phyloP scores from a whole-genome alignment of 2,113 vertebrate species.

The Acrocephalus kingi region DNA sequence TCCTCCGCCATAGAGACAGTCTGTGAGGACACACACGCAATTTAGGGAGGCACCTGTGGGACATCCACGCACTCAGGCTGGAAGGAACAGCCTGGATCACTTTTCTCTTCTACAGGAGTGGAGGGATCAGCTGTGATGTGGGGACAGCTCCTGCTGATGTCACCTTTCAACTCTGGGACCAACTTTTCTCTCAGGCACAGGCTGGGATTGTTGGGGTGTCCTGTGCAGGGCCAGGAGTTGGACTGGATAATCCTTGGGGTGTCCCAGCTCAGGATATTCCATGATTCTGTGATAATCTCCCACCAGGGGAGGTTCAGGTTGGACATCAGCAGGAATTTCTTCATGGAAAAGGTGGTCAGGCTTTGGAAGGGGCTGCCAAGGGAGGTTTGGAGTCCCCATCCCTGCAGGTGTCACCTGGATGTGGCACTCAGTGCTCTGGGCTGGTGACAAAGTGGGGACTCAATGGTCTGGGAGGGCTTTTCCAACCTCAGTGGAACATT shows the following conservation, averaged over 20 bases:
- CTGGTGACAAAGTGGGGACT: background rate
- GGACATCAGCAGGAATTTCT: background rate
- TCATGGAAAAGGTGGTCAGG: background rate
- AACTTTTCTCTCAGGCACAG: background rate
- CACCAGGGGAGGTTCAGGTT: background rate
- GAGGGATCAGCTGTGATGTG: background rate
- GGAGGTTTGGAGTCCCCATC: background rate
- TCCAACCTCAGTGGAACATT: background rate
- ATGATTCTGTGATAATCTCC: background rate
- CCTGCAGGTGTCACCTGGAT: background rate
- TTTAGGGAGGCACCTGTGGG: rapidly evolving
- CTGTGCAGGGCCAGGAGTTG: background rate
- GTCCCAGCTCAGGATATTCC: background rate
- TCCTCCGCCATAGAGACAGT: constrained; percentile 32
- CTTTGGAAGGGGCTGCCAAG: background rate
- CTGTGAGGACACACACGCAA: rapidly evolving
- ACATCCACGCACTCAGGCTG: rapidly evolving
- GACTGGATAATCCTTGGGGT: background rate
- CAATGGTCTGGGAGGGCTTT: background rate
- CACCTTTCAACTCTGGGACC: background rate
- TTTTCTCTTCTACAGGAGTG: background rate
- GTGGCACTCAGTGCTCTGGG: background rate
- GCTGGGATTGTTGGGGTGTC: background rate
- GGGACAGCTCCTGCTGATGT: background rate
- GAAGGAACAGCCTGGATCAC: background rate